Base-by-base conservation (phyloP, 2,888 invertebrate genomes). In the Prosapia bicincta region DNA sequence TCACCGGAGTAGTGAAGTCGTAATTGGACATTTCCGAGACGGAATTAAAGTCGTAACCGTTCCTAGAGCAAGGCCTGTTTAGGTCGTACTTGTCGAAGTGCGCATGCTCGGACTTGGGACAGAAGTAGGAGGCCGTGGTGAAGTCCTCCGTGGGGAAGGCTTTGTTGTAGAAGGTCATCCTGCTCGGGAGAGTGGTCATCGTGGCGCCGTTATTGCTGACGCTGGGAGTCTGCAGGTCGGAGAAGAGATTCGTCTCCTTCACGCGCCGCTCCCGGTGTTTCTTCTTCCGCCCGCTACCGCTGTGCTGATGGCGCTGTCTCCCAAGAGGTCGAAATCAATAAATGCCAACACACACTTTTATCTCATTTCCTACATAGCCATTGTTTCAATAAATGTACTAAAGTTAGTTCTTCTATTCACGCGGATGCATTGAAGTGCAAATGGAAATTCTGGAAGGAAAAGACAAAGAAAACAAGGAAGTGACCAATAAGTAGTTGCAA, bases 151-250 rank as follows among this genome's bases (percentile, higher is more conserved):
- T 71, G 0, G 79, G 79, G 72, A 78, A 80, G 65, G 79, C 77
- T 70, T 79, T 77, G 66, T 78, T 77, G 78, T 80, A 79, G 78
- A 78, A 79, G 69, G 71, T 74, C 76, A 79, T 79, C 38, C 79
- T 67, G 32, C 77, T 75, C 0, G 76, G 77, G 2, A 74, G 71
- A 24, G 68, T 71, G 72, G 75, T 54, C 68, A 78, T 79, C 10
- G 79, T 79, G 15, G 78, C 77, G 0, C 79, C 79, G 26, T 79
- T 79, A 66, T 78, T 76, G 75, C 78, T 78, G 25, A 79, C 79
- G 38, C 78, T 78, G 2, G 79, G 79, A 23, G 78, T 68, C 68
- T 79, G 79, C 24, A 79, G 72, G 20, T 79, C 79, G 25, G 76
- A 66, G 75, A 78, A 79, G 1, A 77, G 76, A 38, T 78, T 78